Conservation (phyloP, 2,888 invertebrate genomes). For the Drosophila putrida region DNA sequence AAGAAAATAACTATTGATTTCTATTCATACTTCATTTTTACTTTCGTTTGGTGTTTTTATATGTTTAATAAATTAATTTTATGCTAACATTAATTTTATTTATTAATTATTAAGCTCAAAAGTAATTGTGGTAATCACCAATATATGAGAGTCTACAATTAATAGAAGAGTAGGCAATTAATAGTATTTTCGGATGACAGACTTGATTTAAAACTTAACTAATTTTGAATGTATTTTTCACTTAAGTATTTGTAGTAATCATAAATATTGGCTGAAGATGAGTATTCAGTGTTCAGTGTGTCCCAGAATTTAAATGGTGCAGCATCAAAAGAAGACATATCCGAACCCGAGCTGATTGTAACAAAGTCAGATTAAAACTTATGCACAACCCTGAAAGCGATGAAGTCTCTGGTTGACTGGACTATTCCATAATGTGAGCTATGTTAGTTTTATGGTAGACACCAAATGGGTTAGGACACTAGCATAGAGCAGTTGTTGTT, state of each 20-base stretch:
- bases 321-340: slow-evolving; percentile 28
- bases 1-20: no score
- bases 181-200: no score
- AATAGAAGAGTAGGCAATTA: no score
- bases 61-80: no score
- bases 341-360: slow-evolving; percentile 63
- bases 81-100: no score
- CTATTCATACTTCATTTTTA: no score
- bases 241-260: not conserved
- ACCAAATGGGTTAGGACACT: slow-evolving; percentile 70
- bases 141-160: no score
- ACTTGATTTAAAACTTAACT: no score
- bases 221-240: no score
- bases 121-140: no score
- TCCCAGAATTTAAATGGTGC: slow-evolving; percentile 2
- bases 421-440: slow-evolving; percentile 70
- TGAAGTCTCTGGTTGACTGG: slow-evolving; percentile 52
- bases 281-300: slow-evolving; percentile 33
- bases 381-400: slow-evolving; percentile 70
- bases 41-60: no score
- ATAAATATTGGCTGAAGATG: not conserved
- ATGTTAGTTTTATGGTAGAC: slow-evolving; percentile 77
- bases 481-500: slow-evolving; percentile 10
- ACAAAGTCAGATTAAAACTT: slow-evolving; percentile 80
- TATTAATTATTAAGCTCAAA: no score